A percentile compares a stretch with the other conserved stretches of the same genome.
Conservation (phyloP, 1,140 invertebrate genomes). For the Drosophila watanabei region DNA sequence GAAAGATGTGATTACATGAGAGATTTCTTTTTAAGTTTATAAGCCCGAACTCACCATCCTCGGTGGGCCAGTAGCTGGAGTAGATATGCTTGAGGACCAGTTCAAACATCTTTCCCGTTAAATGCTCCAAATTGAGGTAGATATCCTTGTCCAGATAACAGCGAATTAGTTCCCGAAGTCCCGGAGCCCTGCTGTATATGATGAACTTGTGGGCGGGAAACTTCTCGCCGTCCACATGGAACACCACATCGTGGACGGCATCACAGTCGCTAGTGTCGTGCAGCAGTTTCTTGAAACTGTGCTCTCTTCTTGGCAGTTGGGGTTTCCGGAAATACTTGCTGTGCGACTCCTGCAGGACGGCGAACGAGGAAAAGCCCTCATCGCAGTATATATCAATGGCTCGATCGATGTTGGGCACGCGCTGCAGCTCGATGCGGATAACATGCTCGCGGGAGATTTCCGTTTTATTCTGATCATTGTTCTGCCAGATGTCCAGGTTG, state of each 20-base stretch:
- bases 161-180: slow-evolving; percentile 63
- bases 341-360: slow-evolving; percentile 87
- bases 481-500: slow-evolving; percentile 59
- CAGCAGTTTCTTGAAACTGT: slow-evolving; percentile 87
- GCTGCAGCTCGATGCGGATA: slow-evolving; percentile 85
- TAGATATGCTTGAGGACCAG: slow-evolving; percentile 81
- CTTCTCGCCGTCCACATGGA: slow-evolving; percentile 86
- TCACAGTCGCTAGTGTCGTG: slow-evolving; percentile 87
- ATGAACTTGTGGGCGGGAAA: slow-evolving; percentile 90
- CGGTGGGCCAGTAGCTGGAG: slow-evolving; percentile 70
- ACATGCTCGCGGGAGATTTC: slow-evolving; percentile 74
- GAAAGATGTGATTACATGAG: not conserved
- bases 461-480: slow-evolving; percentile 69
- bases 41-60: slow-evolving; percentile 56
- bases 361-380: slow-evolving; percentile 89
- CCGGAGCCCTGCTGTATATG: slow-evolving; percentile 87
- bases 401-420: slow-evolving; percentile 88
- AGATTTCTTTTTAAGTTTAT: not conserved
- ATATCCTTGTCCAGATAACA: slow-evolving; percentile 73
- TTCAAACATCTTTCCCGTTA: slow-evolving; percentile 85
- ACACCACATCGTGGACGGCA: slow-evolving; percentile 88
- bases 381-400: slow-evolving; percentile 88
- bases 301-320: slow-evolving; percentile 63
- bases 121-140: slow-evolving; percentile 69
- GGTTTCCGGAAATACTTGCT: slow-evolving; percentile 84